Conservation (phyloP, 2,797 vertebrate species). For the Gymnoscopelus braueri region DNA sequence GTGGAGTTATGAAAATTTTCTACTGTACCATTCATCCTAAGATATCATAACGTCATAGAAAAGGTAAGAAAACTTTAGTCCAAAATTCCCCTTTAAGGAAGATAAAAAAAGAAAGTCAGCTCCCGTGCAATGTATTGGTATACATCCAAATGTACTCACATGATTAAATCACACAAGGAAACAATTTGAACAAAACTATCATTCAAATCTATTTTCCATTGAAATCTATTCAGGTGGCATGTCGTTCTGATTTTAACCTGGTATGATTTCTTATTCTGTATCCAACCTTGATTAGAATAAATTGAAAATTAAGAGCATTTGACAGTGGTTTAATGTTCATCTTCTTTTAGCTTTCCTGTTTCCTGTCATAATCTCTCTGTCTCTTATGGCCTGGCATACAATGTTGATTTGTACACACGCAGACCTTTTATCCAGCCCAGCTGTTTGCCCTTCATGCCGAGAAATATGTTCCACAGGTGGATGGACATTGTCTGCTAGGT, state of each 20-base stretch:
- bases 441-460: constrained; percentile 39
- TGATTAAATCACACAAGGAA: too few relatives aligned
- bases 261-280: background rate
- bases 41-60: too few relatives aligned
- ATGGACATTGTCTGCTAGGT: constrained; percentile 26
- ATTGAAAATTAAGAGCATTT: background rate
- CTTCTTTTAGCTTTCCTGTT: background rate
- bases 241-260: background rate
- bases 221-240: background rate
- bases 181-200: too few relatives aligned
- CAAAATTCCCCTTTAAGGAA: too few relatives aligned
- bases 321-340: background rate
- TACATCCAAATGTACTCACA: too few relatives aligned
- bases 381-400: constrained; percentile 36
- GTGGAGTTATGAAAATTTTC: too few relatives aligned
- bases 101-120: too few relatives aligned
- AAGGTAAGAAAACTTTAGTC: too few relatives aligned
- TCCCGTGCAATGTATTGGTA: too few relatives aligned
- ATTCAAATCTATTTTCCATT: too few relatives aligned
- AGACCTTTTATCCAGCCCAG: constrained; percentile 20
- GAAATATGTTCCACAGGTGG: constrained; percentile 64
- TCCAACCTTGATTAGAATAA: too few relatives aligned
- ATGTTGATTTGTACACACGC: constrained; percentile 5
- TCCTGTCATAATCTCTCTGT: background rate
- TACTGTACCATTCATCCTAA: too few relatives aligned